Evolutionary conservation across 2,888 invertebrate genomes (phyloP), one percentile per base, ranked within the genome.

Genomic region (Xylota segnis): DNA sequence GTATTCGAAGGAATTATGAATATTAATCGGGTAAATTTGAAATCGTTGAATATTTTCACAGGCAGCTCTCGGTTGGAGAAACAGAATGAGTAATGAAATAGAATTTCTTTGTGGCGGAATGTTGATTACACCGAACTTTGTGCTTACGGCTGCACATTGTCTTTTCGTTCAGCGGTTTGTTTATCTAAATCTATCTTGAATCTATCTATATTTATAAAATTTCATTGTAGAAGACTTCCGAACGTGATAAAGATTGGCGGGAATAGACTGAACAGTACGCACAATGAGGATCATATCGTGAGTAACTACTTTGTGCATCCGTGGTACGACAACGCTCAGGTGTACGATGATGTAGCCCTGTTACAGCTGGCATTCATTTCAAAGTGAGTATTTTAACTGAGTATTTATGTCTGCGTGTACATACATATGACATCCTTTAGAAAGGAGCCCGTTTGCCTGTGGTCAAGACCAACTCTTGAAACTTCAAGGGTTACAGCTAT

Each of bases 141-240:
- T 81, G 12, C 71, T 81, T n/a, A 86, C 84, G 1, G 84, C 81
- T 5, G 84, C 84, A 0, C 81, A 86, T 61, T 86, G 84, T 40
- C 29, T 86, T 1, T 76, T 81, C n/a, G 40, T 61, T 40, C 43
- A 86, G 18, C 59, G 75, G 84, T 86, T 54, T 45, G 79, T 27
- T 56, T 6, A 0, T 37, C n/a, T 14, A 45, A 47, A 29, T 5
- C 56, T 14, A 40, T 16, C 12, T 23, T 9, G 18, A 47, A 37
- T 9, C 23, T 71, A 0, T 3, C 3, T 23, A 23, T 23, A 23
- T 12, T 56, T 7, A 29, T 43, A 29, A 32, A 2, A 34, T 10
- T 6, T 27, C 7, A 14, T 75, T 78, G n/a, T 10, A 84, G 79
- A 5, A 63, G 50, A 56, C 58, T 84, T 65, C 84, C 84, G 54